Percentiles rank a stretch among this genome's conserved stretches.
Evolutionary conservation across 2,797 vertebrate species (phyloP).

Genomic region (Erithacus rubecula): DNA sequence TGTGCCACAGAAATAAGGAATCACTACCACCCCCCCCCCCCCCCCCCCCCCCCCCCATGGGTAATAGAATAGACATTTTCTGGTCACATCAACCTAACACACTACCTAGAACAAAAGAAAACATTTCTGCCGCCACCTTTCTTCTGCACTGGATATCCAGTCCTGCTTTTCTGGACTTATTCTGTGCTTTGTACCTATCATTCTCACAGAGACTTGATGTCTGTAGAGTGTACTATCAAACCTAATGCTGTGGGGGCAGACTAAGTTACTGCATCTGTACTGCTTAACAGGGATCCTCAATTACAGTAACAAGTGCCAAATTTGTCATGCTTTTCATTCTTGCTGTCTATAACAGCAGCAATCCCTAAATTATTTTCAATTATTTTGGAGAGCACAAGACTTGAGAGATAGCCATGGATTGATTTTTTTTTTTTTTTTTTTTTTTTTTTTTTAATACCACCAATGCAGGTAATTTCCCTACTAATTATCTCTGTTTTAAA

Average conservation of each 20-base stretch:
- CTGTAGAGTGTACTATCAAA: background rate
- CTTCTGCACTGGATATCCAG: accelerated
- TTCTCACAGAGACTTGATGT: background rate
- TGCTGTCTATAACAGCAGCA: background rate
- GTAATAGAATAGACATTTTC: no score
- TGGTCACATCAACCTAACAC: no score
- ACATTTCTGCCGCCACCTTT: background rate
- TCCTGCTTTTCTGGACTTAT: background rate
- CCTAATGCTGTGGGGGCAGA: background rate
- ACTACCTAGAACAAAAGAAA: background rate
- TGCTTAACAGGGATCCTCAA: background rate
- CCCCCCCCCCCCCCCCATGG: no score
- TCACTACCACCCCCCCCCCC: no score
- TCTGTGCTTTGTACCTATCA: background rate
- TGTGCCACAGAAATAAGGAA: no score
- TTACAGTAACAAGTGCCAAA: background rate
- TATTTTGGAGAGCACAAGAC: background rate
- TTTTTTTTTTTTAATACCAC: background rate
- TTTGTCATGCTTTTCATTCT: background rate
- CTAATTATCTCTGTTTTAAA: background rate
- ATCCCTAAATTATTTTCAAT: background rate
- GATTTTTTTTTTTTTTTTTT: background rate
- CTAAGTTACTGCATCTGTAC: background rate
- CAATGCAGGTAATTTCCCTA: background rate
- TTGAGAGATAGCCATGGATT: background rate